Evolutionary conservation across 2,113 vertebrate species (phyloP).

Genomic region (Jacana jacana): DNA sequence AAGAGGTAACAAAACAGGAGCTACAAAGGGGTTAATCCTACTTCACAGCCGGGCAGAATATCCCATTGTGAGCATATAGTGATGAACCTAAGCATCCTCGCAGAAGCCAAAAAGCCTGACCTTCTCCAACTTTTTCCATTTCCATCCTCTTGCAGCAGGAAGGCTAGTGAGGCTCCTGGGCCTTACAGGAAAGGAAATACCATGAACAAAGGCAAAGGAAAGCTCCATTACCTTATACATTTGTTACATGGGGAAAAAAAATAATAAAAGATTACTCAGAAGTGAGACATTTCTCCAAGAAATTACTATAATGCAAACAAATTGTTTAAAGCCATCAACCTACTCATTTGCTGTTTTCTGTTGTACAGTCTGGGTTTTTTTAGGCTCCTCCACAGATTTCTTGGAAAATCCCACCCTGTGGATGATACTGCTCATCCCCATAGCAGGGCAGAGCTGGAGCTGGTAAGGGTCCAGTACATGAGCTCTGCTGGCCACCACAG

Average conservation of each 20-base stretch:
- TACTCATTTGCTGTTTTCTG: not conserved
- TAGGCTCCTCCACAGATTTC: not conserved
- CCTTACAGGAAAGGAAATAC: not conserved
- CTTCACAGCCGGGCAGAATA: not conserved
- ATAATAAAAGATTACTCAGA: not conserved
- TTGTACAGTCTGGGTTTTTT: not conserved
- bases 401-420: not conserved
- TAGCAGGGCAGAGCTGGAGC: not conserved
- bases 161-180: not conserved
- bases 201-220: not conserved
- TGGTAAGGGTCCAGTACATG: fast-evolving
- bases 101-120: not conserved
- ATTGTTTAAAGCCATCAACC: not conserved
- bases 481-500: not conserved
- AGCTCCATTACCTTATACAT: not conserved
- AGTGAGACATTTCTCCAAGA: not conserved
- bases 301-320: not conserved
- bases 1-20: not conserved
- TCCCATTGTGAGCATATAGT: fast-evolving
- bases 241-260: not conserved
- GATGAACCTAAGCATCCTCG: not conserved
- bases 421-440: not conserved
- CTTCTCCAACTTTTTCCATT: not conserved
- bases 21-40: not conserved
- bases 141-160: not conserved